Conservation (phyloP, 2,113 vertebrate species). For the Amazona vittata region DNA sequence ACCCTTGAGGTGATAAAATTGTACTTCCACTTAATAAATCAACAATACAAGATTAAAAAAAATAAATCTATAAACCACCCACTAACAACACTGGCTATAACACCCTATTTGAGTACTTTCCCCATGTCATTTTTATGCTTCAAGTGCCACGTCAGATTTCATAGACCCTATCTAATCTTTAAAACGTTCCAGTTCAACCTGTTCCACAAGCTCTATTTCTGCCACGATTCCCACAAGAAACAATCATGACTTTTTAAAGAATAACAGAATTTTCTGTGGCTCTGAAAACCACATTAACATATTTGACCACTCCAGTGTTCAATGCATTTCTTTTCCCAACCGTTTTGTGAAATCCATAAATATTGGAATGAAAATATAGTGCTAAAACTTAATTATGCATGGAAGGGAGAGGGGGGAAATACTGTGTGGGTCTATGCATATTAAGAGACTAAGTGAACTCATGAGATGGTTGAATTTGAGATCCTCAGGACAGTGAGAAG, state of each 20-base stretch:
- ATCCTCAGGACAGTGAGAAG: no score
- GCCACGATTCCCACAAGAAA: not conserved
- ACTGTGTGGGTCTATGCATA: no score
- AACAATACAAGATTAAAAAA: not conserved
- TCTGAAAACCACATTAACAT: not conserved
- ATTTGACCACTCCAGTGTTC: not conserved
- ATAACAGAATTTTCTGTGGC: not conserved
- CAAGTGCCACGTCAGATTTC: not conserved
- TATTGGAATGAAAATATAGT: not conserved
- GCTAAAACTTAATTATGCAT: not conserved
- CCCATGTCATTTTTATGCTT: not conserved
- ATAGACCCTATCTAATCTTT: not conserved
- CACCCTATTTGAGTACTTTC: not conserved
- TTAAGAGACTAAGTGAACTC: not conserved
- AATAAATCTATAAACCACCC: not conserved
- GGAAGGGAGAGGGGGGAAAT: not conserved
- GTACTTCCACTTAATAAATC: not conserved
- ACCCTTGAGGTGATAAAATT: not conserved
- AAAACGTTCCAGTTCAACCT: not conserved
- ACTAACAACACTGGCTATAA: not conserved
- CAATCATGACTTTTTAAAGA: not conserved
- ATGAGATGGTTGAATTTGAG: not conserved
- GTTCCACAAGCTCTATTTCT: not conserved
- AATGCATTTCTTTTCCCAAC: not conserved
- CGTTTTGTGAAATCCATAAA: not conserved